phyloP scores from a whole-genome alignment of 2,797 vertebrate species.

The Smutsia gigantea region DNA sequence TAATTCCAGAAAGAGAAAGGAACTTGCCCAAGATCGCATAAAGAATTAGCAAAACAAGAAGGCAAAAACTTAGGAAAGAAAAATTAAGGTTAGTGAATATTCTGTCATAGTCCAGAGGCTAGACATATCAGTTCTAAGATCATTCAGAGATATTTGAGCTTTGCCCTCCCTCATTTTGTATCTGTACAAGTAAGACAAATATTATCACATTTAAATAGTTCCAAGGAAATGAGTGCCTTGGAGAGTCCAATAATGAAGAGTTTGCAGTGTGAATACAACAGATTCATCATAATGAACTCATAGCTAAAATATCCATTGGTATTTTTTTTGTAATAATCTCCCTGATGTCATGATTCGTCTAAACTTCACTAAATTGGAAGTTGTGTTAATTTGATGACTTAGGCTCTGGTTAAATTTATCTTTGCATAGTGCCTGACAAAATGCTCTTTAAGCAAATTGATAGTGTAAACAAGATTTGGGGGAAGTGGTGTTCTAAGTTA shows the following conservation, averaged over 20 bases:
- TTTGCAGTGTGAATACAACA: background rate
- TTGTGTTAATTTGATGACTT: conserved; percentile 39
- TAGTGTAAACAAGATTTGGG: conserved; percentile 1
- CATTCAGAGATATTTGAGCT: conserved; percentile 5
- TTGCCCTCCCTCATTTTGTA: background rate
- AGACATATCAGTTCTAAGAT: background rate
- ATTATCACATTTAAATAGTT: background rate
- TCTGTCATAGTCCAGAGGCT: background rate
- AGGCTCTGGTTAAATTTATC: background rate
- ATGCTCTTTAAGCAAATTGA: conserved; percentile 25
- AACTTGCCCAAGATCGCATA: background rate
- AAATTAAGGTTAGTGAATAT: background rate
- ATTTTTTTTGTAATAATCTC: conserved; percentile 6
- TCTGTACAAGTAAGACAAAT: background rate
- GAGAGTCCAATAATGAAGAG: background rate
- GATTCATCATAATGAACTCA: background rate
- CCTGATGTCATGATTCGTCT: background rate
- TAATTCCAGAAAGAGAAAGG: conserved; percentile 47
- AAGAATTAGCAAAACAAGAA: conserved; percentile 34
- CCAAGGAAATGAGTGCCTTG: background rate
- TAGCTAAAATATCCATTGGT: background rate
- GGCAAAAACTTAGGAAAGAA: background rate
- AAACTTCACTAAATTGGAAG: conserved; percentile 43
- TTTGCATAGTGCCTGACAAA: conserved; percentile 14
- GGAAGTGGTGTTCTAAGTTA: background rate